Evolutionary conservation across 2,888 invertebrate species (phyloP), one percentile per base, ranked within the genome.

Genomic region (Polydrusus cervinus): DNA sequence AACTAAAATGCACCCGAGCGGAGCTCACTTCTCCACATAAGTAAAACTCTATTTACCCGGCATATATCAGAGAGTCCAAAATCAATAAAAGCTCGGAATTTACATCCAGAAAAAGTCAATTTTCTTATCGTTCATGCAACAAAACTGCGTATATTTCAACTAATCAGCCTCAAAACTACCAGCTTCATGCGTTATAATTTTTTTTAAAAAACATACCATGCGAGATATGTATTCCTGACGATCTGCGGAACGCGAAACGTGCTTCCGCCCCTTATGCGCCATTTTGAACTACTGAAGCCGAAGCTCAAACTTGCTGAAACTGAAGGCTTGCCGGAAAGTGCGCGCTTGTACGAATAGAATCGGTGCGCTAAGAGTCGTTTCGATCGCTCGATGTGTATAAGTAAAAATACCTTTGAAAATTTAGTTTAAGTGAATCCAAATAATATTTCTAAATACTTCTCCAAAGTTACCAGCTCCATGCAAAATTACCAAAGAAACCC

Each of bases 191-290:
- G 13, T 57, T 38, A 25, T 14, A 53, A 65, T 13, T 66, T 40
- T 67, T 55, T 53, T 66, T 16, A 40, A 60, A n/a, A 66, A 67
- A 77, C 77, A 14, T 83, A 86, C 85, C 85, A 85, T 86, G 72
- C 86, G 84, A 77, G 83, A 84, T 70, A 83, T 83, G 81, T 85
- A 85, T 77, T 78, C 81, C 74, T 83, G 81, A 51, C 85, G 83
- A 80, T 83, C 81, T 76, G 69, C 67, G 69, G 68, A 70, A 77
- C 75, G 69, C 78, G 77, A 64, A 79, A 80, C 82, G 81, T 82
- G 81, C 82, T 67, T 61, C n/a, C 64, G 71, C 14, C 62, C 82
- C 83, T 82, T 80, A 71, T 83, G 81, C 85, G 85, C 85, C 85
- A 85, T 86, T 79, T 85, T 85, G 83, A 76, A 77, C 75, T 77